Evolutionary conservation across 2,888 invertebrate genomes (phyloP).

Genomic region (Acleris cristana): DNA sequence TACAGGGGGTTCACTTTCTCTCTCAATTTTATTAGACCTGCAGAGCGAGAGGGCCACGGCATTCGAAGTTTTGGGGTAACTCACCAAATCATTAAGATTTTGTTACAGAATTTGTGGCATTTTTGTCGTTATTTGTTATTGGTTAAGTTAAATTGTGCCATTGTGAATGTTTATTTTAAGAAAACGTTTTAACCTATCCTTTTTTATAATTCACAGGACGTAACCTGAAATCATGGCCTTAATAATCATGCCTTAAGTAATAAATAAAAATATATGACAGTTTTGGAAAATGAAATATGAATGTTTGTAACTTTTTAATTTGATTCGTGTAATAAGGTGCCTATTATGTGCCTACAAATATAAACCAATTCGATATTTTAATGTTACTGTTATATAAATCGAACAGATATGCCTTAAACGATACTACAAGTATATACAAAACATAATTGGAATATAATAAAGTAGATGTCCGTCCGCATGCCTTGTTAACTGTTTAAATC

Average conservation of each 20-base stretch:
- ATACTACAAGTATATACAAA: background rate
- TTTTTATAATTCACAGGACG: slow-evolving; percentile 1
- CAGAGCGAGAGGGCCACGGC: too few relatives aligned
- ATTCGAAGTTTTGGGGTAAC: too few relatives aligned
- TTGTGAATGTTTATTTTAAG: slow-evolving; percentile 12
- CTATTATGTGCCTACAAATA: slow-evolving; percentile 23
- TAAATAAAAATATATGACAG: too few relatives aligned
- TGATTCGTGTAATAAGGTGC: slow-evolving; percentile 13
- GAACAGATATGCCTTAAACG: background rate
- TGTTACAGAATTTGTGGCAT: slow-evolving; percentile 2
- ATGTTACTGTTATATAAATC: slow-evolving; percentile 15
- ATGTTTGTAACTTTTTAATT: background rate
- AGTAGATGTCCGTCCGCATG: background rate
- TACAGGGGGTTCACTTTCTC: too few relatives aligned
- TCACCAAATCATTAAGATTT: too few relatives aligned
- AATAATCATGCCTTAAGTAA: too few relatives aligned
- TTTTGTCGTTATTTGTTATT: slow-evolving; percentile 12
- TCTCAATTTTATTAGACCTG: too few relatives aligned
- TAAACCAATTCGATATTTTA: background rate
- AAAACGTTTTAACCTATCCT: background rate
- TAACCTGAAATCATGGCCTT: background rate
- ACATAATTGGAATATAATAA: background rate
- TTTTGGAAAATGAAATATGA: background rate
- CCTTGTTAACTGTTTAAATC: too few relatives aligned
- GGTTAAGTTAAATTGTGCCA: slow-evolving; percentile 18